Evolutionary conservation across 2,113 vertebrate species (phyloP).

Genomic region (Tinamus guttatus): DNA sequence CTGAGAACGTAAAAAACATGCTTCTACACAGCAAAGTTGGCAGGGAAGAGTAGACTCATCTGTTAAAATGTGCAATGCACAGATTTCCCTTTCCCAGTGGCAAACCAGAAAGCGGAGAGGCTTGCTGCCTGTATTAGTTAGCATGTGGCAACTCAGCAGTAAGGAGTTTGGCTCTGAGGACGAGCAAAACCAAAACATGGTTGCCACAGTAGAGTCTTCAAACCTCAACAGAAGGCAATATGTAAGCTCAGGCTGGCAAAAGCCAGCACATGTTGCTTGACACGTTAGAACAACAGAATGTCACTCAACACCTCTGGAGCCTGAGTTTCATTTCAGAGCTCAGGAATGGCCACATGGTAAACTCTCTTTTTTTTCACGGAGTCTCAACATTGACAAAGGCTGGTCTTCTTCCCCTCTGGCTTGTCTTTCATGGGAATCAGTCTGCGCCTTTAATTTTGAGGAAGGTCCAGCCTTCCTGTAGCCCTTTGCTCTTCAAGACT

Average conservation of each 20-base stretch:
- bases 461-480: too few relatives aligned
- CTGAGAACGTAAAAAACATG: not conserved
- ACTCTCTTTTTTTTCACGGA: too few relatives aligned
- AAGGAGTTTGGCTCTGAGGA: not conserved
- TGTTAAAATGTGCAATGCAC: not conserved
- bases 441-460: too few relatives aligned
- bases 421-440: too few relatives aligned
- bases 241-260: not conserved
- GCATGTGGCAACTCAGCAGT: not conserved
- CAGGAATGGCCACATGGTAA: too few relatives aligned
- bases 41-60: not conserved
- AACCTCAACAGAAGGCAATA: not conserved
- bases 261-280: constrained; percentile 27
- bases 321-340: not conserved
- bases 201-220: not conserved
- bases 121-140: not conserved
- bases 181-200: not conserved
- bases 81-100: not conserved
- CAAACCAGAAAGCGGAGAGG: not conserved
- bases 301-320: not conserved
- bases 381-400: too few relatives aligned
- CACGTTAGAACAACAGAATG: not conserved
- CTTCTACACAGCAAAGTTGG: not conserved
- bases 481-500: too few relatives aligned
- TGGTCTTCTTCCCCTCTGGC: too few relatives aligned